These are phyloP conservation scores for Poicephalus meyeri DNA, from an alignment of 2,113 vertebrate genomes.

Conservation along the genomic window DNA sequence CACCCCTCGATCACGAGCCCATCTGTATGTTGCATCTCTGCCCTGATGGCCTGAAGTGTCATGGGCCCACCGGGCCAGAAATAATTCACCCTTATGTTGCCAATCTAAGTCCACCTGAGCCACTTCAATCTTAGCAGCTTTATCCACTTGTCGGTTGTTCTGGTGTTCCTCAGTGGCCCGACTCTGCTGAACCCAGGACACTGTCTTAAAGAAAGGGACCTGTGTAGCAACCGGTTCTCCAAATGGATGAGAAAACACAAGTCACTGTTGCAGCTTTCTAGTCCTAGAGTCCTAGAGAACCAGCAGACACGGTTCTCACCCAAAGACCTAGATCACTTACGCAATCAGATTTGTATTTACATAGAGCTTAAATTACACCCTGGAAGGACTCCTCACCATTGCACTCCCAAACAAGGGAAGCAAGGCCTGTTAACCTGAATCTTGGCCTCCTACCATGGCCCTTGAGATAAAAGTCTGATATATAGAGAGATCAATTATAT, in stretches of 20 bases:
- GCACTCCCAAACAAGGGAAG: neutral
- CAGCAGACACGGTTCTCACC: neutral
- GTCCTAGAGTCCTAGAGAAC: neutral
- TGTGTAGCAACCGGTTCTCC: neutral
- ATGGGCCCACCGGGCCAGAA: too few relatives aligned
- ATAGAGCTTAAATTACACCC: neutral
- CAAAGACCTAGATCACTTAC: neutral
- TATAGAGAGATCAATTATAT: neutral
- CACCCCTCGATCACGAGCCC: too few relatives aligned
- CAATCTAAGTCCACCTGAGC: too few relatives aligned
- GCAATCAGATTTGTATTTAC: neutral
- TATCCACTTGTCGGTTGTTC: too few relatives aligned
- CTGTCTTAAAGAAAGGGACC: neutral
- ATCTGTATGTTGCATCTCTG: too few relatives aligned
- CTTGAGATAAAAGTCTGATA: neutral
- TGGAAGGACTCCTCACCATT: neutral
- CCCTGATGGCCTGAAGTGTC: too few relatives aligned
- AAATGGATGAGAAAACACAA: rapidly evolving
- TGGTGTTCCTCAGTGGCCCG: too few relatives aligned
- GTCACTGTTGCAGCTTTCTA: neutral
- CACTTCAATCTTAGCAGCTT: too few relatives aligned
- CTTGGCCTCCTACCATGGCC: neutral
- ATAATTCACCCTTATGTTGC: too few relatives aligned
- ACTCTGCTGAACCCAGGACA: too few relatives aligned
- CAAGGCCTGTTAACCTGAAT: neutral